These are phyloP conservation scores for Tenthredo scrophulariae DNA, from an alignment of 2,888 invertebrate genomes.

Conservation along the genomic window DNA sequence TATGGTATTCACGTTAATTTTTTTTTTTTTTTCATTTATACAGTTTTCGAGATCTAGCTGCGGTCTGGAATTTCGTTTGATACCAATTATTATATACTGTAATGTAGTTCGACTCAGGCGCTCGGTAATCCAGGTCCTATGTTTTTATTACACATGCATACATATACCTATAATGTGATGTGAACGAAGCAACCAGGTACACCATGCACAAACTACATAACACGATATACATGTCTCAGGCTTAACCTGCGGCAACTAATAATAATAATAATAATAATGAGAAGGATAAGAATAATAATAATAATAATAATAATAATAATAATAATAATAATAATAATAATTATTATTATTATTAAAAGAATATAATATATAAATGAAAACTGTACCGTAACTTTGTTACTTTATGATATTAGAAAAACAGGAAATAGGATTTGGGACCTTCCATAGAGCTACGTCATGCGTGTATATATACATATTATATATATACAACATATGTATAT, in stretches of 20 bases:
- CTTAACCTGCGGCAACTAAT: conserved; percentile 58
- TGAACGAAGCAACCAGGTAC: conserved; percentile 57
- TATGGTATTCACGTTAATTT: conserved; percentile 17
- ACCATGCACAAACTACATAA: conserved; percentile 65
- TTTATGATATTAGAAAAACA: conserved; percentile 49
- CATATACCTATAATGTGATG: conserved; percentile 41
- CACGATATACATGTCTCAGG: conserved; percentile 56
- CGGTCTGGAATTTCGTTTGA: neutral
- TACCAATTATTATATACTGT: conserved; percentile 23
- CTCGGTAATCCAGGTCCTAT: conserved; percentile 33
- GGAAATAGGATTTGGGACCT: conserved; percentile 69
- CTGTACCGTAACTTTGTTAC: conserved; percentile 43
- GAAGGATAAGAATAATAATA: conserved; percentile 32
- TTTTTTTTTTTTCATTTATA: neutral
- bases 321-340: conserved; percentile 47
- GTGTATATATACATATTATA: neutral
- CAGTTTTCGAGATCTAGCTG: neutral
- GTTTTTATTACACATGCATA: conserved; percentile 15
- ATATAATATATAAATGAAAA: conserved; percentile 53
- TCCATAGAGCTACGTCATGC: conserved; percentile 60
- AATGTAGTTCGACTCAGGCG: conserved; percentile 19
- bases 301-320: conserved; percentile 49
- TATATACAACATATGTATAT: neutral
- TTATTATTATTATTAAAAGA: too few relatives aligned
- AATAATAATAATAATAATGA: conserved; percentile 34